Percentiles rank a stretch among this genome's conserved stretches.
These are phyloP conservation scores for Turdus rufiventris DNA, from an alignment of 2,113 vertebrate genomes.

Conservation along the genomic window DNA sequence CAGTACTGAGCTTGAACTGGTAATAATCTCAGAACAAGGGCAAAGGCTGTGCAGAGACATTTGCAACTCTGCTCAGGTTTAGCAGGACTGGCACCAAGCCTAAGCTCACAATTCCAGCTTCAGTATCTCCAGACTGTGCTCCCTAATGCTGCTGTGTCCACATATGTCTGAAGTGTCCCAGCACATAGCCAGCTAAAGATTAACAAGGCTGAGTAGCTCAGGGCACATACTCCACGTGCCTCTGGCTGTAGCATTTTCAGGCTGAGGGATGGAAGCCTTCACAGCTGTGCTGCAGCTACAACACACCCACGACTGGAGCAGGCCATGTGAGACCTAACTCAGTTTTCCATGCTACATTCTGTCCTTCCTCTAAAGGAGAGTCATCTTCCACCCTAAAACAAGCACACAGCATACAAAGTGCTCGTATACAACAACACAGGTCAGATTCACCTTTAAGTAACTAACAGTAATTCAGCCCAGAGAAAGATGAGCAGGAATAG, in stretches of 20 bases:
- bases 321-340: neutral
- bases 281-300: neutral
- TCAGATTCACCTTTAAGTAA: neutral
- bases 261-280: neutral
- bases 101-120: neutral
- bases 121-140: neutral
- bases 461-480: neutral
- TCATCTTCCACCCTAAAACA: neutral
- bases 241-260: neutral
- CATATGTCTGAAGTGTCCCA: neutral
- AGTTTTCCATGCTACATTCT: neutral
- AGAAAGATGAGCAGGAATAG: neutral
- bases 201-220: neutral
- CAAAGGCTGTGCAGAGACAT: neutral
- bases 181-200: neutral
- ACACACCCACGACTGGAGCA: accelerated
- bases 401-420: neutral
- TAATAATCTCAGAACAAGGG: neutral
- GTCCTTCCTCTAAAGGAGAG: neutral
- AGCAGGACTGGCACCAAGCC: neutral
- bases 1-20: neutral
- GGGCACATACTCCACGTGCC: neutral
- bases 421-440: neutral
- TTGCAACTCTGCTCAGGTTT: neutral
- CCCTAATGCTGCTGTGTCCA: neutral